Percentiles rank a stretch among this genome's conserved stretches.
These are phyloP conservation scores for Romanogobio albipinnatus DNA, from an alignment of 2,113 vertebrate species.

Conservation along the genomic window DNA sequence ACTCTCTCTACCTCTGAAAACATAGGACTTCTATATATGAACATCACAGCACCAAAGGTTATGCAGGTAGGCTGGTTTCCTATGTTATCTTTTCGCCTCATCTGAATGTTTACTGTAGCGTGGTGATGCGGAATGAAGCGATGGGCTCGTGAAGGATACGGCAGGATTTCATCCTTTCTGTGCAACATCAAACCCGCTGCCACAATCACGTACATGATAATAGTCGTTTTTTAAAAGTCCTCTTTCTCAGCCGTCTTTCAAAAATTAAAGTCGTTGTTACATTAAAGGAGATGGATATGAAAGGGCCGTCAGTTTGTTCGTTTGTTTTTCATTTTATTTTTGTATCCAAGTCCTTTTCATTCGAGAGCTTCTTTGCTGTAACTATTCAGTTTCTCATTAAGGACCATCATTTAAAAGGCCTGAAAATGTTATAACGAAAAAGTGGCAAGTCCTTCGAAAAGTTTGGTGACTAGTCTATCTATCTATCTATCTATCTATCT, in stretches of 20 bases:
- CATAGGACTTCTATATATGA: slow-evolving; percentile 11
- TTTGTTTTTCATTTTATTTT: neutral
- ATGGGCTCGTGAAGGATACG: slow-evolving; percentile 22
- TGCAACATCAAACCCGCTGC: slow-evolving; percentile 19
- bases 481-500: slow-evolving; percentile 20
- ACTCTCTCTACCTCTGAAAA: neutral
- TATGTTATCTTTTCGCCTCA: neutral
- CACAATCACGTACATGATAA: neutral
- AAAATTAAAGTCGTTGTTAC: neutral
- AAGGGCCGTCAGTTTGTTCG: neutral
- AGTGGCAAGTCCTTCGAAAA: neutral
- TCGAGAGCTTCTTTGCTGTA: neutral
- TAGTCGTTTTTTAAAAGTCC: neutral
- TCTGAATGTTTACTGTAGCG: neutral
- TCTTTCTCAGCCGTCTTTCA: neutral
- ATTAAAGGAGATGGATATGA: neutral
- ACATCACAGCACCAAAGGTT: neutral
- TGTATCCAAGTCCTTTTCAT: neutral
- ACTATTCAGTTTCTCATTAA: neutral
- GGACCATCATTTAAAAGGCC: neutral
- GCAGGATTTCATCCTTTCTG: slow-evolving; percentile 10
- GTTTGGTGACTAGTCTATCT: neutral
- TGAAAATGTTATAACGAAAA: neutral
- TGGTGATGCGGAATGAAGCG: slow-evolving; percentile 13
- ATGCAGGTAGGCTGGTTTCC: slow-evolving; percentile 28